phyloP scores from a whole-genome alignment of 2,113 vertebrate species.

The Thomomys bottae region DNA sequence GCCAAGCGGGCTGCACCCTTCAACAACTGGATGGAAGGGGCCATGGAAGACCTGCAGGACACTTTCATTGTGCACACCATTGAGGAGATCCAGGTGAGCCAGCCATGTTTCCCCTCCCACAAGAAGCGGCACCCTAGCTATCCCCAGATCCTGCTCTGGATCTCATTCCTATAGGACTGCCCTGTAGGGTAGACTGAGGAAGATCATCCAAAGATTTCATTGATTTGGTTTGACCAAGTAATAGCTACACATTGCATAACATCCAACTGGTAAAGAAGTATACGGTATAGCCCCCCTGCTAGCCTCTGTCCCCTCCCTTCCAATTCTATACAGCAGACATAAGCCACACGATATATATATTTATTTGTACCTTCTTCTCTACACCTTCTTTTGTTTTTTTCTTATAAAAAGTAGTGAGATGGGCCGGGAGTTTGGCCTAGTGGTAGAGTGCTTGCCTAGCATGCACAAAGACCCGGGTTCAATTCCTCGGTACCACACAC shows the following conservation, averaged over 20 bases:
- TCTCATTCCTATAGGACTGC: not conserved
- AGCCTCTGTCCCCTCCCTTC: too few species aligned
- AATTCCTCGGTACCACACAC: too few species aligned
- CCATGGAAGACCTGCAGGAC: conserved; percentile 99
- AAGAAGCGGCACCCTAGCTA: too few species aligned
- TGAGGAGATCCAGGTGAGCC: conserved; percentile 96
- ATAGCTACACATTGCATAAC: not conserved
- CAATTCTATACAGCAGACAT: not conserved
- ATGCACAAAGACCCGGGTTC: too few species aligned
- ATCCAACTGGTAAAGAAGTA: not conserved
- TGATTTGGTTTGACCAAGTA: not conserved
- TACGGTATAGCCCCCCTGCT: not conserved
- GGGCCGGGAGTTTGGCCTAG: too few species aligned
- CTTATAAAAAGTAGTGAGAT: not conserved
- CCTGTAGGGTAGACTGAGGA: not conserved
- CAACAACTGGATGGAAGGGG: conserved; percentile 99
- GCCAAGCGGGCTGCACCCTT: conserved; percentile 98
- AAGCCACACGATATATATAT: not conserved
- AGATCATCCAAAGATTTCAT: not conserved
- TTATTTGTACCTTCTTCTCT: not conserved
- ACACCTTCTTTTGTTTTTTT: not conserved
- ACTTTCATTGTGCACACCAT: conserved; percentile 99
- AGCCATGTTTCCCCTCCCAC: not conserved
- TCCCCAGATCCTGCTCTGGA: too few species aligned
- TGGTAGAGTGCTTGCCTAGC: too few species aligned